Evolutionary conservation across 1,140 invertebrate genomes (phyloP).

Genomic region (Bombyx mori): ASM3026992v2 NC_085114.1:6807501-6808000

Average conservation of each 20-base stretch:
- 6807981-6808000: conserved; percentile 21
- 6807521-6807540: conserved; percentile 6
- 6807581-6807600: too few species aligned
- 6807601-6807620: conserved; percentile 6
- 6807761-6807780: conserved; percentile 12
- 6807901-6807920: conserved; percentile 15
- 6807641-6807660: conserved; percentile 16
- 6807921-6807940: conserved; percentile 17
- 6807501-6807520: conserved; percentile 17
- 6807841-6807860: conserved; percentile 11
- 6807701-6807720: conserved; percentile 18
- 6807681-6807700: conserved; percentile 12
- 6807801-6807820: conserved; percentile 16
- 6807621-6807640: conserved; percentile 20
- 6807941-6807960: conserved; percentile 4
- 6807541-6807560: too few species aligned
- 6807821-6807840: conserved; percentile 13
- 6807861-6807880: conserved; percentile 17
- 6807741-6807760: conserved; percentile 7
- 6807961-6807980: conserved; percentile 19
- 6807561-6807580: too few species aligned
- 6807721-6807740: conserved; percentile 14
- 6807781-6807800: conserved; percentile 21
- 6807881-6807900: conserved; percentile 11
- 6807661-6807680: conserved; percentile 8